A percentile compares a stretch with the other conserved stretches of the same genome.
phyloP scores from a whole-genome alignment of 2,113 vertebrate genomes.

The Antechinus stuartii region DNA sequence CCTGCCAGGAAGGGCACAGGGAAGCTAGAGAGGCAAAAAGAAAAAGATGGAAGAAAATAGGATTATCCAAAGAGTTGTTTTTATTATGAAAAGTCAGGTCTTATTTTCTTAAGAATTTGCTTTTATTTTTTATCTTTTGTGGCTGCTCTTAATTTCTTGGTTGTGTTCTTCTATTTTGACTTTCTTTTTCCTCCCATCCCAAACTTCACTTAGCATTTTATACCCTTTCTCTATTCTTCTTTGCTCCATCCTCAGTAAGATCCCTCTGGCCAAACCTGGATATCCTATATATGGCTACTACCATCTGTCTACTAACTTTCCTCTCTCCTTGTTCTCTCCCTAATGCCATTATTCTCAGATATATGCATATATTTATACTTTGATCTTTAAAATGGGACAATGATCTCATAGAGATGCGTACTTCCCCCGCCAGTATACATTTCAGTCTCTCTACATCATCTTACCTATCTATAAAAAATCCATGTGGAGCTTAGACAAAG shows the following conservation, averaged over 20 bases:
- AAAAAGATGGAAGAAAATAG: not conserved
- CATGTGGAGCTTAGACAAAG: not conserved
- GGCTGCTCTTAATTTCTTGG: slow-evolving; percentile 4
- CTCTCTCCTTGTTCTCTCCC: not conserved
- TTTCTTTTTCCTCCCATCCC: not conserved
- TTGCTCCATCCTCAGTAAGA: not conserved
- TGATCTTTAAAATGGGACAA: not conserved
- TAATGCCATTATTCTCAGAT: not conserved
- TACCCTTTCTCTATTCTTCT: slow-evolving; percentile 14
- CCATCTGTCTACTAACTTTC: slow-evolving; percentile 3
- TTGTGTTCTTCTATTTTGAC: slow-evolving; percentile 36
- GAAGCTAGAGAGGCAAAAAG: not conserved
- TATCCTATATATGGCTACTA: not conserved
- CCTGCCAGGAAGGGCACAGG: not conserved
- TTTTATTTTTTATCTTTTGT: not conserved
- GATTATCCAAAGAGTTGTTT: not conserved
- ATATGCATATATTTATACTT: not conserved
- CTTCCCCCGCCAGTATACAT: not conserved
- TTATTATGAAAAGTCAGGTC: slow-evolving; percentile 27
- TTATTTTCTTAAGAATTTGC: slow-evolving; percentile 13
- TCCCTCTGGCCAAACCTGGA: not conserved
- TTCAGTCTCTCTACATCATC: not conserved
- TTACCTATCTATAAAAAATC: not conserved
- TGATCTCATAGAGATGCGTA: not conserved
- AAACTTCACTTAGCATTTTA: slow-evolving; percentile 31